phyloP scores from a whole-genome alignment of 2,888 invertebrate genomes.

The Ptychoptera contaminata region DNA sequence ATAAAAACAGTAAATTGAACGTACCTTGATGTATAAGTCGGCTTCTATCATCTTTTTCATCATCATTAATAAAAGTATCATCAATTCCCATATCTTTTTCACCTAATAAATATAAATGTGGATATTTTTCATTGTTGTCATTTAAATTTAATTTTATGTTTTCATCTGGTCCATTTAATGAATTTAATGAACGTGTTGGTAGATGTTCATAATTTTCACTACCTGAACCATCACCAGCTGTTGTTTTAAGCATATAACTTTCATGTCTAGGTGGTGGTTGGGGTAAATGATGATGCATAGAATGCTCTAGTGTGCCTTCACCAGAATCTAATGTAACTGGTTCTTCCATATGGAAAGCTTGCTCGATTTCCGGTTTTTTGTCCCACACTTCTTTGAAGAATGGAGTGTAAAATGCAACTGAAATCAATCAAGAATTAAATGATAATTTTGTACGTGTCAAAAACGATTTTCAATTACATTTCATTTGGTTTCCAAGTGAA shows the following conservation, averaged over 20 bases:
- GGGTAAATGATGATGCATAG: slow-evolving; percentile 36
- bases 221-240: slow-evolving; percentile 36
- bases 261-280: slow-evolving; percentile 58
- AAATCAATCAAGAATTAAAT: slow-evolving; percentile 7
- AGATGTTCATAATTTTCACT: slow-evolving; percentile 52
- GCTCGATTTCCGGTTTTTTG: slow-evolving; percentile 87
- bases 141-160: slow-evolving; percentile 36
- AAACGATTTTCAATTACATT: slow-evolving; percentile 41
- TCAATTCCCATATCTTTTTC: slow-evolving; percentile 32
- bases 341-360: slow-evolving; percentile 80
- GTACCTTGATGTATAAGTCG: slow-evolving; percentile 39
- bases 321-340: slow-evolving; percentile 42
- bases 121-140: slow-evolving; percentile 52
- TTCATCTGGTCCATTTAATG: slow-evolving; percentile 39
- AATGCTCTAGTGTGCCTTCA: slow-evolving; percentile 55
- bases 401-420: slow-evolving; percentile 86
- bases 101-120: slow-evolving; percentile 45
- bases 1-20: neutral
- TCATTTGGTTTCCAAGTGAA: slow-evolving; percentile 66
- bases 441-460: neutral
- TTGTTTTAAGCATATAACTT: slow-evolving; percentile 57
- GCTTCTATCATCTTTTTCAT: slow-evolving; percentile 29
- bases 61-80: slow-evolving; percentile 27
- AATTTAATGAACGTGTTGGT: slow-evolving; percentile 33
- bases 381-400: slow-evolving; percentile 96